Conservation (phyloP, 2,113 vertebrate genomes). For the Lepus timidus region DNA sequence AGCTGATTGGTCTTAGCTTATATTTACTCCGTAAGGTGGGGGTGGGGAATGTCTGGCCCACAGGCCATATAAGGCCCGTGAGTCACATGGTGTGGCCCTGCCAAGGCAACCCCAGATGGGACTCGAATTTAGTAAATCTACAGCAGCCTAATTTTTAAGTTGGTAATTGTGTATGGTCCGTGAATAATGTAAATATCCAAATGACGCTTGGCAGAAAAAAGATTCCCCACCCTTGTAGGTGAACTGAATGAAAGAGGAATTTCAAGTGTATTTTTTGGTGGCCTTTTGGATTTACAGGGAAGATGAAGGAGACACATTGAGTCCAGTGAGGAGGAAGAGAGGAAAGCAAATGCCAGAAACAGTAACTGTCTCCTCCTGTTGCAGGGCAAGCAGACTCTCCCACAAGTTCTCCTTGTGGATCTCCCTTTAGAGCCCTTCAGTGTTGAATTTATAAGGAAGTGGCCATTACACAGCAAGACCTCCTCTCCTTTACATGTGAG, state of each 20-base stretch:
- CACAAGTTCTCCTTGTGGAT: constrained; percentile 50
- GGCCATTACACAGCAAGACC: constrained; percentile 65
- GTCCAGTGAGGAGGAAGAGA: not conserved
- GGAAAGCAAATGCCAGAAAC: not conserved
- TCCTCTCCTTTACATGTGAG: constrained; percentile 80
- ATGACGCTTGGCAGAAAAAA: too few species aligned
- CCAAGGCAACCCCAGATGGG: too few species aligned
- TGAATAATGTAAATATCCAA: too few species aligned
- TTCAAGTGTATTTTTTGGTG: not conserved
- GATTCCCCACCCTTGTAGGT: not conserved
- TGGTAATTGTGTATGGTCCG: too few species aligned
- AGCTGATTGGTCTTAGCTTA: not conserved
- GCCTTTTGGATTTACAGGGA: not conserved
- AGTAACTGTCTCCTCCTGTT: not conserved
- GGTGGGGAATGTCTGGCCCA: too few species aligned
- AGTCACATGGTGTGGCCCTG: too few species aligned
- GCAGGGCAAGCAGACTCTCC: not conserved
- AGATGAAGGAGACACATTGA: not conserved
- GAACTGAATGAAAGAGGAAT: not conserved
- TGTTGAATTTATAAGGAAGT: not conserved
- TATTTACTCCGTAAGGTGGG: not conserved
- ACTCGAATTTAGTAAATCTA: too few species aligned
- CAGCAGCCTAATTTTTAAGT: too few species aligned
- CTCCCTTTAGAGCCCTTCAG: constrained; percentile 51
- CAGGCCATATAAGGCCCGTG: too few species aligned